These are phyloP conservation scores for Megatriorchis doriae DNA, from an alignment of 2,113 vertebrate genomes.

Conservation along the genomic window DNA sequence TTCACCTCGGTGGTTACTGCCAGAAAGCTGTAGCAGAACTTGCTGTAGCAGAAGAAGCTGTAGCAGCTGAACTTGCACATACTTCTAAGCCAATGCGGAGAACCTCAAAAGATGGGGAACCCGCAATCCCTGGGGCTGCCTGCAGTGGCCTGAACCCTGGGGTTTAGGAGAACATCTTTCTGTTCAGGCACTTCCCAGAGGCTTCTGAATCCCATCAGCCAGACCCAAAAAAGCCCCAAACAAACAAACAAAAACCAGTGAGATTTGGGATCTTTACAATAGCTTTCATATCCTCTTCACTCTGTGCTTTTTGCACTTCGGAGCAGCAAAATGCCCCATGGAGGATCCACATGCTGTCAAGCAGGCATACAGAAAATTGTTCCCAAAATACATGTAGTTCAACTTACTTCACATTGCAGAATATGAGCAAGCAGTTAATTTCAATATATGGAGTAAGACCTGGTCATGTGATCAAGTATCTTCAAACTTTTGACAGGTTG, in stretches of 20 bases:
- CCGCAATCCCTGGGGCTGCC: neutral
- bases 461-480: neutral
- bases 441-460: neutral
- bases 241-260: neutral
- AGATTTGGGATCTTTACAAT: neutral
- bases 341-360: neutral
- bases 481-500: neutral
- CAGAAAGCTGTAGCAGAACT: neutral
- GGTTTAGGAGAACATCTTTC: neutral
- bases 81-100: too few species aligned
- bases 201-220: neutral
- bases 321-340: too few species aligned
- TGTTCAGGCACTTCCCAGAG: neutral
- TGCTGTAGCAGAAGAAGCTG: too few species aligned
- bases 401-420: constrained; percentile 37
- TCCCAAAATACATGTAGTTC: neutral
- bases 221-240: neutral
- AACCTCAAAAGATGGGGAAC: neutral
- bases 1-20: neutral
- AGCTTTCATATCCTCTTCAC: neutral
- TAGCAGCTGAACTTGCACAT: neutral
- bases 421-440: constrained; percentile 46
- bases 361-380: neutral
- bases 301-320: neutral
- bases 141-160: neutral